phyloP scores from a whole-genome alignment of 2,888 invertebrate genomes.

The Tinea semifulvella region DNA sequence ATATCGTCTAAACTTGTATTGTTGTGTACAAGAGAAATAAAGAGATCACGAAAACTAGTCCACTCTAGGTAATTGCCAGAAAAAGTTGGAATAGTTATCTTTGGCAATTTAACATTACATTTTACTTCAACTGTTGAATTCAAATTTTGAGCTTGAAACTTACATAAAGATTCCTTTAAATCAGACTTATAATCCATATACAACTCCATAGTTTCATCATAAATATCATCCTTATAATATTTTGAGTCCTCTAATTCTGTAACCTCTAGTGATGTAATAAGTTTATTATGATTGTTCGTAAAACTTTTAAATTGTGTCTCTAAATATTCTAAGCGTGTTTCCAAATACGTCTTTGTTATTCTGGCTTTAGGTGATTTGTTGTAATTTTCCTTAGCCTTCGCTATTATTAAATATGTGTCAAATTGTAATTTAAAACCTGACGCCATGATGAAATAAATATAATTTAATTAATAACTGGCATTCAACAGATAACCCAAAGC shows the following conservation, averaged over 20 bases:
- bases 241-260: neutral
- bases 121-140: neutral
- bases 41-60: constrained; percentile 16
- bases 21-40: constrained; percentile 10
- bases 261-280: neutral
- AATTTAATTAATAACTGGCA: neutral
- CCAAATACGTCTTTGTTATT: constrained; percentile 13
- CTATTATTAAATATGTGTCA: constrained; percentile 9
- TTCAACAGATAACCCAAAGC: neutral
- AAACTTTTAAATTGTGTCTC: neutral
- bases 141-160: neutral
- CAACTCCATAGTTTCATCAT: neutral
- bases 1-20: constrained; percentile 12
- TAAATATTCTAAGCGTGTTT: neutral
- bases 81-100: constrained; percentile 10
- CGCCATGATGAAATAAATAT: neutral
- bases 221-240: neutral
- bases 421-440: neutral
- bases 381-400: constrained; percentile 14
- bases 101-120: neutral
- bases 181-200: neutral
- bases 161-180: neutral
- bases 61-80: constrained; percentile 16
- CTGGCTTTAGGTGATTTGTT: constrained; percentile 16
- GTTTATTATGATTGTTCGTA: neutral